Evolutionary conservation across 37 sponge, comb jelly and placozoan genomes (phyloP).

Genomic region (Haliclona indistincta): DNA sequence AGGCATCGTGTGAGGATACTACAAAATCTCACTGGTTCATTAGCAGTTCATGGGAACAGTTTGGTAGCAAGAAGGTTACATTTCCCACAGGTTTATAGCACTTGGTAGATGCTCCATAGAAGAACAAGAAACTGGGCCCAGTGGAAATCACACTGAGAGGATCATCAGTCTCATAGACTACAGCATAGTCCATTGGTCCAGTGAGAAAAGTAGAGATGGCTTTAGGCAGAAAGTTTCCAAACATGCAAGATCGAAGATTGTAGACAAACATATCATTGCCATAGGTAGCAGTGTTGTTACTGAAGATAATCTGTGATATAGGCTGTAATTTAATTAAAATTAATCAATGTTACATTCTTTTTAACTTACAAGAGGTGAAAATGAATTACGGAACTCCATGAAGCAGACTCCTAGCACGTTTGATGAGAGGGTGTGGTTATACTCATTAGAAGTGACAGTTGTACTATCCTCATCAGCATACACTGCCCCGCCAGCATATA

Average conservation of each 20-base stretch:
- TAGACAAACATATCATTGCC: slow-evolving; percentile 48
- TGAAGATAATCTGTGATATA: too few species aligned
- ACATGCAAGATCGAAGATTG: slow-evolving; percentile 46
- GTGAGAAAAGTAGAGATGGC: slow-evolving; percentile 2
- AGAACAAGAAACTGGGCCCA: slow-evolving; percentile 60
- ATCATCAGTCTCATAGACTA: not conserved
- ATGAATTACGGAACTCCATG: slow-evolving; percentile 31
- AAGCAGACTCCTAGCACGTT: slow-evolving; percentile 41
- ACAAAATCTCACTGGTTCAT: slow-evolving; percentile 40
- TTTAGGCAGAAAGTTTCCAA: slow-evolving; percentile 53
- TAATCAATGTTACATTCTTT: not conserved
- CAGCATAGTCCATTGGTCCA: slow-evolving; percentile 6
- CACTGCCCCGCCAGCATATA: slow-evolving; percentile 61
- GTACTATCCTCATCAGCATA: slow-evolving; percentile 63
- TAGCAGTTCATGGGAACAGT: slow-evolving; percentile 66
- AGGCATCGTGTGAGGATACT: not conserved
- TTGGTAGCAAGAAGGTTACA: slow-evolving; percentile 69
- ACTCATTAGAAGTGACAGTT: slow-evolving; percentile 25
- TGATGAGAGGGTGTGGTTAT: slow-evolving; percentile 47
- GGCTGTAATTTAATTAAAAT: not conserved
- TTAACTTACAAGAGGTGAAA: not conserved
- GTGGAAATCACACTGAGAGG: slow-evolving; percentile 43
- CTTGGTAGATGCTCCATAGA: slow-evolving; percentile 75
- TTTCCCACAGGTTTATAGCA: slow-evolving; percentile 69
- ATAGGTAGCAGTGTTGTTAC: slow-evolving; percentile 40